Conservation (phyloP, 1,140 invertebrate species). For the Hesperophylax magnus region DNA sequence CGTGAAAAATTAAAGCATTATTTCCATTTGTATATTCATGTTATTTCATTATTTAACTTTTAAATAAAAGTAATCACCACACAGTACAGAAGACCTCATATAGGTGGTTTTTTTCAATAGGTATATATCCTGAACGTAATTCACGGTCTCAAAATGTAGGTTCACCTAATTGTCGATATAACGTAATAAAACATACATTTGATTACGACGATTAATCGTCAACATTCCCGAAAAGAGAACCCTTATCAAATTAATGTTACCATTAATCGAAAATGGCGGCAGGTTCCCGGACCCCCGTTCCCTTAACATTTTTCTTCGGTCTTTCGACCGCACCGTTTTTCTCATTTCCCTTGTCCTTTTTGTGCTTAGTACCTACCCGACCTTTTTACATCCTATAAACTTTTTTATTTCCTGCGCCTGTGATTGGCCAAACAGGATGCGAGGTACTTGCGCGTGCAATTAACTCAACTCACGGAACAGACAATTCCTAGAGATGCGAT, state of each 20-base stretch:
- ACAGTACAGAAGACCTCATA: too few relatives aligned
- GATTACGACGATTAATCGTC: slow-evolving; percentile 32
- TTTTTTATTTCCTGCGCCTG: slow-evolving; percentile 18
- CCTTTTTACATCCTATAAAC: slow-evolving; percentile 39
- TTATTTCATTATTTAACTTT: too few relatives aligned
- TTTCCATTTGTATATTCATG: too few relatives aligned
- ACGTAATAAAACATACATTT: slow-evolving; percentile 29
- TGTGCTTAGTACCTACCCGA: slow-evolving; percentile 16
- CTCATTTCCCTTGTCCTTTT: slow-evolving; percentile 37
- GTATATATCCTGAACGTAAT: too few relatives aligned
- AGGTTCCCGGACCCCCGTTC: background rate
- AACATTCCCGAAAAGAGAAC: slow-evolving; percentile 29
- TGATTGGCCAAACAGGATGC: slow-evolving; percentile 19
- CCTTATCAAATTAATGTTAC: slow-evolving; percentile 42
- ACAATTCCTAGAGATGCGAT: too few relatives aligned
- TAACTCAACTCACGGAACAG: background rate
- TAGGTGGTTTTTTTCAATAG: too few relatives aligned
- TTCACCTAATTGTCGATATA: slow-evolving; percentile 26
- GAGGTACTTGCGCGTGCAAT: slow-evolving; percentile 27
- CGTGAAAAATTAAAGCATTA: too few relatives aligned
- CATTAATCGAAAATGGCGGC: slow-evolving; percentile 39
- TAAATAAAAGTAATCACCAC: too few relatives aligned
- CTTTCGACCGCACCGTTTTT: slow-evolving; percentile 29
- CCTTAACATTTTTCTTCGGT: slow-evolving; percentile 32
- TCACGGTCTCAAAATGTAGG: background rate